phyloP scores from a whole-genome alignment of 1,140 invertebrate species.

The Aphelinus atriplicis region DNA sequence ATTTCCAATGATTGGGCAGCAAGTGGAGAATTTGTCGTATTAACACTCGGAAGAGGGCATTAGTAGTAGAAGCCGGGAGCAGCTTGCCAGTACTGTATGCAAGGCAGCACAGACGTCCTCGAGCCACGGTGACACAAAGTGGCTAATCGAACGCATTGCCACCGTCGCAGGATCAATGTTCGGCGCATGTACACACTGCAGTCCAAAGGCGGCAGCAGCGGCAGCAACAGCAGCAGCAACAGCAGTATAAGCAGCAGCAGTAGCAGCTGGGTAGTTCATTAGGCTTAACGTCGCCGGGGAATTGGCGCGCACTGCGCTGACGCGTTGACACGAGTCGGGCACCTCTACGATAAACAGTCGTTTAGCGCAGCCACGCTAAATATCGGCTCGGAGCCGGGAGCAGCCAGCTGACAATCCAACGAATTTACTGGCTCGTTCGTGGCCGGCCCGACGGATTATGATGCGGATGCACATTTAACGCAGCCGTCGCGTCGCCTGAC shows the following conservation, averaged over 20 bases:
- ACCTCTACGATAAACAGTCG: neutral
- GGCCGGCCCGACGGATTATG: neutral
- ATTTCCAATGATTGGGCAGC: slow-evolving; percentile 25
- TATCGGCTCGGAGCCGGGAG: too few species aligned
- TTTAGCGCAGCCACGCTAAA: neutral
- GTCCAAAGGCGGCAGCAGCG: too few species aligned
- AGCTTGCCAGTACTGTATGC: neutral
- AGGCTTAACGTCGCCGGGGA: slow-evolving; percentile 1
- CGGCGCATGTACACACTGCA: too few species aligned
- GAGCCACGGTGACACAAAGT: slow-evolving; percentile 12
- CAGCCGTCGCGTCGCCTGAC: neutral
- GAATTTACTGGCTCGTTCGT: neutral
- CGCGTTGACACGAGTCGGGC: neutral
- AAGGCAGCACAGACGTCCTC: neutral
- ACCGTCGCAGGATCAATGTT: slow-evolving; percentile 3
- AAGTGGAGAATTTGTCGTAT: slow-evolving; percentile 15
- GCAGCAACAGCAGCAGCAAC: too few species aligned
- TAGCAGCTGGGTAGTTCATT: slow-evolving; percentile 4
- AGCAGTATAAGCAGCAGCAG: too few species aligned
- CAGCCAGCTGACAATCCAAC: neutral
- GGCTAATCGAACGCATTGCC: slow-evolving; percentile 28
- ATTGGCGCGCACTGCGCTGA: neutral
- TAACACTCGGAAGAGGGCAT: neutral
- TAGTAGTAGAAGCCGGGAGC: neutral
- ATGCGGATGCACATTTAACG: neutral